Evolutionary conservation across 1,140 invertebrate species (phyloP).

Genomic region (Drosophila bipectinata): DNA sequence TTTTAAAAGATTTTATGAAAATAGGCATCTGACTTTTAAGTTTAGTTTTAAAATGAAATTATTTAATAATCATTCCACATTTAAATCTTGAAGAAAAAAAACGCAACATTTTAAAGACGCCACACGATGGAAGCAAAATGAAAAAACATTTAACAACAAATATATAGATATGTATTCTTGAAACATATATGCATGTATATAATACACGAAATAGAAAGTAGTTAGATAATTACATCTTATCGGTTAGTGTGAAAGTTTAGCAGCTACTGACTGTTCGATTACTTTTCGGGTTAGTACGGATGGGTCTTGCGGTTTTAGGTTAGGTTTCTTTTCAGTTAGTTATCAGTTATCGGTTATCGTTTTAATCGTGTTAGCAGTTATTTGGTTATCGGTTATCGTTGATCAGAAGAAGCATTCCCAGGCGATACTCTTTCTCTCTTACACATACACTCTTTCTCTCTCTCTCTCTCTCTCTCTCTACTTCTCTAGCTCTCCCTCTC

Average conservation of each 20-base stretch:
- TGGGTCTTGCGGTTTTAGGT: slow-evolving; percentile 34
- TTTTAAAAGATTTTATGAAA: background rate
- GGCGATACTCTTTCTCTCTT: slow-evolving; percentile 6
- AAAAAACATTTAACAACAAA: slow-evolving; percentile 7
- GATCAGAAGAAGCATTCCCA: slow-evolving; percentile 34
- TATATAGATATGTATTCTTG: slow-evolving; percentile 13
- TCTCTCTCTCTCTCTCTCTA: background rate
- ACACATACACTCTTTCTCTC: slow-evolving; percentile 7
- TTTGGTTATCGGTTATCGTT: background rate
- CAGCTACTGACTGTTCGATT: slow-evolving; percentile 65
- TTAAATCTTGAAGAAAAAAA: background rate
- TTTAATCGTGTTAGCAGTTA: slow-evolving; percentile 8
- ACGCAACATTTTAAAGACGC: too few relatives aligned
- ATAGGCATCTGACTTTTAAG: background rate
- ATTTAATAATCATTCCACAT: background rate
- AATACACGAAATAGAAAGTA: slow-evolving; percentile 45
- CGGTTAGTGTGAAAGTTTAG: slow-evolving; percentile 75
- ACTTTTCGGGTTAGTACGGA: slow-evolving; percentile 52
- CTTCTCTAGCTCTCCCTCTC: background rate
- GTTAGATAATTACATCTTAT: slow-evolving; percentile 81
- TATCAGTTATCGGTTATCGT: slow-evolving; percentile 17
- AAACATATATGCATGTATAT: slow-evolving; percentile 50
- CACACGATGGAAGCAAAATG: background rate
- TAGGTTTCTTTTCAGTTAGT: slow-evolving; percentile 15
- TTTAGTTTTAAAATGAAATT: background rate